These are phyloP conservation scores for Drosophila ohnishii DNA, from an alignment of 1,140 invertebrate genomes.

Conservation along the genomic window DNA sequence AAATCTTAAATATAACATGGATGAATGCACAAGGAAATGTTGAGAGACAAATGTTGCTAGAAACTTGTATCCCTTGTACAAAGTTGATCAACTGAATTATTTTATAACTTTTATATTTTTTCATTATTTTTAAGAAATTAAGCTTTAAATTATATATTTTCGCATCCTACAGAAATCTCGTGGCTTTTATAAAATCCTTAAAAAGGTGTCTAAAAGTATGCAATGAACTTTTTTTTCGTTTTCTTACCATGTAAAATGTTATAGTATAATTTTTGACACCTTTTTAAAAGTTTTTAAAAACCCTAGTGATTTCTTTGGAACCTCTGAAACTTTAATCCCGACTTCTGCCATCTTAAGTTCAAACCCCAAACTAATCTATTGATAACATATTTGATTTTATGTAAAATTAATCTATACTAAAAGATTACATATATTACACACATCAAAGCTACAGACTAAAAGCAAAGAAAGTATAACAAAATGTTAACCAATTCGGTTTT, in stretches of 20 bases:
- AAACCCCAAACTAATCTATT: not conserved
- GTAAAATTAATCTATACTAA: not conserved
- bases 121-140: too few relatives aligned
- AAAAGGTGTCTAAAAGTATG: too few relatives aligned
- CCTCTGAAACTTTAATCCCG: not conserved
- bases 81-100: too few relatives aligned
- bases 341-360: not conserved
- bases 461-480: constrained; percentile 22
- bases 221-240: too few relatives aligned
- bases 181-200: too few relatives aligned
- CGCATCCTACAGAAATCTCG: too few relatives aligned
- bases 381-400: not conserved
- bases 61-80: too few relatives aligned
- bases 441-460: not conserved
- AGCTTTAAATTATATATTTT: too few relatives aligned
- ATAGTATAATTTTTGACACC: not conserved
- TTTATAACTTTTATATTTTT: too few relatives aligned
- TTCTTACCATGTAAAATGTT: too few relatives aligned
- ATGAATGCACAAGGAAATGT: not conserved
- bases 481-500: constrained; percentile 1
- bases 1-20: not conserved
- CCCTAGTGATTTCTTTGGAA: not conserved
- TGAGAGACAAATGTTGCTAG: not conserved
- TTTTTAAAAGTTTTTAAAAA: not conserved
- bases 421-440: constrained; percentile 1